A percentile compares a stretch with the other conserved stretches of the same genome.
Evolutionary conservation across 2,113 vertebrate genomes (phyloP).

Genomic region (Myotis brandtii): DNA sequence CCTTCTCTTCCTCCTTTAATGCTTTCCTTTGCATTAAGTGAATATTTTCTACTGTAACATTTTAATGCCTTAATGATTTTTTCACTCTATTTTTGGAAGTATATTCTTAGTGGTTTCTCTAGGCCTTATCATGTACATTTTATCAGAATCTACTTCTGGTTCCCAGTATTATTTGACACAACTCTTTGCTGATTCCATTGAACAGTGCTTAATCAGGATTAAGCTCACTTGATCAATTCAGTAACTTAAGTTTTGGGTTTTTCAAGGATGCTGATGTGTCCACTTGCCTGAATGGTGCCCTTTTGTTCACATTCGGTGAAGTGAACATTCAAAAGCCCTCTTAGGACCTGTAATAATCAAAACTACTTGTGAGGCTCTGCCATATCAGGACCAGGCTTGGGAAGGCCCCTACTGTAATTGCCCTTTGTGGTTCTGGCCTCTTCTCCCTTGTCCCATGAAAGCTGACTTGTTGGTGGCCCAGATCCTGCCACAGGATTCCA

Average conservation of each 20-base stretch:
- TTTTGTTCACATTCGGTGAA: accelerated
- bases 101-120: background rate
- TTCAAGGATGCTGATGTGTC: background rate
- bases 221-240: background rate
- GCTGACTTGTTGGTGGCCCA: background rate
- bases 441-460: accelerated
- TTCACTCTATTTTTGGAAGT: background rate
- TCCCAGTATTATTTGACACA: background rate
- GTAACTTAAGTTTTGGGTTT: background rate
- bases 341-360: accelerated
- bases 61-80: background rate
- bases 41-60: background rate
- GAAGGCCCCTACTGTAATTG: accelerated
- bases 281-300: background rate
- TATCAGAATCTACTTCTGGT: background rate
- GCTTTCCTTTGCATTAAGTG: background rate
- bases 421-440: background rate
- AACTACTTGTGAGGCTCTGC: background rate
- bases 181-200: background rate
- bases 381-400: background rate
- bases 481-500: background rate
- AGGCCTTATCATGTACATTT: background rate
- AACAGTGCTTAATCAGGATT: background rate
- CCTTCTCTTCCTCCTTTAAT: background rate
- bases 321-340: accelerated